These are phyloP conservation scores for Mercenaria mercenaria DNA, from an alignment of 1,140 invertebrate species.

Conservation along the genomic window DNA sequence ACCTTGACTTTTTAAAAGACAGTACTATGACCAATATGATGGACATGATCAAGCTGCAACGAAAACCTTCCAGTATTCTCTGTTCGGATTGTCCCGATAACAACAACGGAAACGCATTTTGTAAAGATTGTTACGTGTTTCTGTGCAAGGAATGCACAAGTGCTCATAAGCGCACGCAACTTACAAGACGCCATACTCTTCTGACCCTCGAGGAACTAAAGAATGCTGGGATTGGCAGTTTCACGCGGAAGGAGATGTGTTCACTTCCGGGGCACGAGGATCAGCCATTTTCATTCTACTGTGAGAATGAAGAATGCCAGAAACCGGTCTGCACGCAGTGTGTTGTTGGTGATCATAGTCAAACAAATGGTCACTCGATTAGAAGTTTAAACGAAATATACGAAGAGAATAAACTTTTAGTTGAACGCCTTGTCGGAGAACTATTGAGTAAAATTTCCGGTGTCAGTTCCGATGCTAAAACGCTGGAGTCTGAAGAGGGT, in stretches of 20 bases:
- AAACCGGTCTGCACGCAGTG: constrained; percentile 60
- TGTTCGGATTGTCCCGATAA: constrained; percentile 63
- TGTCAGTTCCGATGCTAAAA: constrained; percentile 46
- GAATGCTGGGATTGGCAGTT: constrained; percentile 52
- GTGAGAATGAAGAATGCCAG: constrained; percentile 55
- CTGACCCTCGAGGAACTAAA: constrained; percentile 53
- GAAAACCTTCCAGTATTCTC: constrained; percentile 51
- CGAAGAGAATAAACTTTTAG: constrained; percentile 51
- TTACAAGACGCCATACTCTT: constrained; percentile 54
- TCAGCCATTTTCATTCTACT: constrained; percentile 62
- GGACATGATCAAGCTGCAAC: constrained; percentile 59
- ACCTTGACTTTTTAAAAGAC: constrained; percentile 50
- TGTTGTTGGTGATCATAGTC: constrained; percentile 48
- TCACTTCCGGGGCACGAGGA: constrained; percentile 58
- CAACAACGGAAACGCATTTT: constrained; percentile 54
- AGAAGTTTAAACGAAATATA: constrained; percentile 56
- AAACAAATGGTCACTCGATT: constrained; percentile 50
- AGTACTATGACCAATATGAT: constrained; percentile 62
- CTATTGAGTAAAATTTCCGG: constrained; percentile 50
- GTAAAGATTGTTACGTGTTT: constrained; percentile 64
- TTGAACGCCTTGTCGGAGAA: constrained; percentile 58
- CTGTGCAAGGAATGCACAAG: constrained; percentile 62
- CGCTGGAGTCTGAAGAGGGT: constrained; percentile 6
- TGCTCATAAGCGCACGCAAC: constrained; percentile 59
- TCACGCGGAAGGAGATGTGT: constrained; percentile 60